Percentiles rank a stretch among this genome's conserved stretches.
phyloP scores from a whole-genome alignment of 92 coral and sea anemone species.

The Heliopora coerulea region DNA sequence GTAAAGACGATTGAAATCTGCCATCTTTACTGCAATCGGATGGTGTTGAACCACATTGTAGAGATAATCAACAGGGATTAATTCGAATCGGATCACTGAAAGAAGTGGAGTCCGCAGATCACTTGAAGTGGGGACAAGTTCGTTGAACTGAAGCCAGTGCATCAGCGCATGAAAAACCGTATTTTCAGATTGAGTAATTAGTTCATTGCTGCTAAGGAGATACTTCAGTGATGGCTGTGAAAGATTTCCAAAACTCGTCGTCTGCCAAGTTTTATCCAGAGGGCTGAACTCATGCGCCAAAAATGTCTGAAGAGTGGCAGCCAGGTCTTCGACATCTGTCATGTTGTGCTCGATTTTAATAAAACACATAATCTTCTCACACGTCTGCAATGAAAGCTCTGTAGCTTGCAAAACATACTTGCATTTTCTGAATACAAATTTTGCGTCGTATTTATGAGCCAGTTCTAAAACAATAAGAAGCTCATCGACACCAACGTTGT shows the following conservation, averaged over 20 bases:
- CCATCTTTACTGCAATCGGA: constrained; percentile 2
- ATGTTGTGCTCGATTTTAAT: neutral
- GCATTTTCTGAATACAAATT: neutral
- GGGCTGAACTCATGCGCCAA: constrained; percentile 8
- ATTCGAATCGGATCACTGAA: neutral
- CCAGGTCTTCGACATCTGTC: constrained; percentile 16
- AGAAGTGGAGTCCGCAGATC: neutral
- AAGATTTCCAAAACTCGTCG: neutral
- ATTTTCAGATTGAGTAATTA: constrained; percentile 81
- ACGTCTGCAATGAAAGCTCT: neutral
- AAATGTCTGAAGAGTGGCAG: constrained; percentile 2
- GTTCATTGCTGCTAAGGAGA: constrained; percentile 45
- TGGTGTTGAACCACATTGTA: constrained; percentile 7
- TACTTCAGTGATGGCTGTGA: neutral
- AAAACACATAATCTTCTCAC: neutral
- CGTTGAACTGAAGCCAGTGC: constrained; percentile 70
- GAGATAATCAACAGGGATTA: constrained; percentile 1
- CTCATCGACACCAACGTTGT: neutral
- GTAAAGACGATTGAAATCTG: neutral
- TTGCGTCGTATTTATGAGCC: constrained; percentile 21
- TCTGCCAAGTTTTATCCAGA: constrained; percentile 5
- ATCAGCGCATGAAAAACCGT: constrained; percentile 86
- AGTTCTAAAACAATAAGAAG: constrained; percentile 7
- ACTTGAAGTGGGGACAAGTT: neutral
- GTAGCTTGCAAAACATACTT: neutral